Evolutionary conservation across 2,113 vertebrate genomes (phyloP), one percentile per base, ranked within the genome.

Genomic region (Chunga burmeisteri): DNA sequence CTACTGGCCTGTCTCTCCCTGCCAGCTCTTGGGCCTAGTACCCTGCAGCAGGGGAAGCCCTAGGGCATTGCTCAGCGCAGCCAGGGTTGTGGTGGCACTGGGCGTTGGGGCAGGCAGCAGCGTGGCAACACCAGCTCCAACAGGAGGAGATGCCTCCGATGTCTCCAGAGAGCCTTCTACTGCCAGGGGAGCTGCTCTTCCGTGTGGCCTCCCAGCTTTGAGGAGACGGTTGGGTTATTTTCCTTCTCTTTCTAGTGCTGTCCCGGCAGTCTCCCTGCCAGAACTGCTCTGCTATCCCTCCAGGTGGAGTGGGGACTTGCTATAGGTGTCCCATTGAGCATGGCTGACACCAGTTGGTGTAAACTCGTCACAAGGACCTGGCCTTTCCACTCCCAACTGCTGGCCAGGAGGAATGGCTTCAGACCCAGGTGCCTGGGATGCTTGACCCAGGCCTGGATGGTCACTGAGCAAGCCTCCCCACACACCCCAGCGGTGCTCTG

Each of bases 391-490:
- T 44, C 71, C 16, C 22, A 63, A 1, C 16, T 23, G 10, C 21
- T 63, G 44, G 38, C n/a, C 17, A 26, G 67, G 29, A 94, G 23
- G 26, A 88, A n/a, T 30, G 36, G 58, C 79, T 46, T 52, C 40
- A 63, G 53, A 30, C 1, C 22, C 63, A 16, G 11, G 11, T 36
- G 25, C 34, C 25, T 74, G 74, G 38, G 21, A 30, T 71, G 22
- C 4, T 42, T 25, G 84, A 15, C 50, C 23, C 46, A 49, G 50
- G 34, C 82, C 77, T 14, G 19, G 44, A 32, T 0, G 2, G 77
- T 77, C 53, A 40, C 72, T 25, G 56, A 59, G 20, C 0, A 1
- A 77, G 46, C 11, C 25, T n/a, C 32, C 49, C 59, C 2, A 2
- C 52, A n/a, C 6, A 4, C 6, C 14, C 27, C 16, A 44, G 56